Evolutionary conservation across 2,888 invertebrate genomes (phyloP).

Genomic region (Lasioglossum oenotherae): DNA sequence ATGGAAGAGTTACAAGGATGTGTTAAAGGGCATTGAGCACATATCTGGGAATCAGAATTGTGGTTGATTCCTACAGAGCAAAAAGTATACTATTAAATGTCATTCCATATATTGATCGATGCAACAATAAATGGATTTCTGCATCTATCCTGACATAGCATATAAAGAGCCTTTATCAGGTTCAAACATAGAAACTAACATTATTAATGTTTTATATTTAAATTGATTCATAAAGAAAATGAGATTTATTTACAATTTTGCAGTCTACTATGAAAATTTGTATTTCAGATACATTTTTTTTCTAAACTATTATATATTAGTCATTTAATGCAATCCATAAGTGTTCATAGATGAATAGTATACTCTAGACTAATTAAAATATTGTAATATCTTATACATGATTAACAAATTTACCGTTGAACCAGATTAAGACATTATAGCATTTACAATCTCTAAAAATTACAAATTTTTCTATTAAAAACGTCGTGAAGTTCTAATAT

Average conservation of each 20-base stretch:
- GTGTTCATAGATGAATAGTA: slow-evolving; percentile 22
- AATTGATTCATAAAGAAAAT: slow-evolving; percentile 24
- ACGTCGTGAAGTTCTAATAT: slow-evolving; percentile 16
- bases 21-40: not conserved
- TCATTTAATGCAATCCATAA: slow-evolving; percentile 47
- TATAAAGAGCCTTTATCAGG: not conserved
- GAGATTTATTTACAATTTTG: slow-evolving; percentile 42
- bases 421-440: slow-evolving; percentile 1
- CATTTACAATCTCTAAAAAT: slow-evolving; percentile 12
- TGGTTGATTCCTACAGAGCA: slow-evolving; percentile 4
- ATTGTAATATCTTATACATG: slow-evolving; percentile 23
- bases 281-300: slow-evolving; percentile 14
- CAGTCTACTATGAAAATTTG: slow-evolving; percentile 28
- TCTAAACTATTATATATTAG: slow-evolving; percentile 28
- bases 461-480: slow-evolving; percentile 17
- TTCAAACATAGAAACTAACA: slow-evolving; percentile 18
- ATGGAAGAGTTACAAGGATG: not conserved
- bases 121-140: slow-evolving; percentile 2
- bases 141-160: not conserved
- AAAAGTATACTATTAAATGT: not conserved
- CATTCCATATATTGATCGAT: not conserved
- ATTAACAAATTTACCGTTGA: slow-evolving; percentile 3
- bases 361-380: slow-evolving; percentile 24
- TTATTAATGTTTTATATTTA: slow-evolving; percentile 18
- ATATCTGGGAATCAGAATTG: not conserved